Evolutionary conservation across 2,888 invertebrate species (phyloP).

Genomic region (Drosophila macrothrix): DNA sequence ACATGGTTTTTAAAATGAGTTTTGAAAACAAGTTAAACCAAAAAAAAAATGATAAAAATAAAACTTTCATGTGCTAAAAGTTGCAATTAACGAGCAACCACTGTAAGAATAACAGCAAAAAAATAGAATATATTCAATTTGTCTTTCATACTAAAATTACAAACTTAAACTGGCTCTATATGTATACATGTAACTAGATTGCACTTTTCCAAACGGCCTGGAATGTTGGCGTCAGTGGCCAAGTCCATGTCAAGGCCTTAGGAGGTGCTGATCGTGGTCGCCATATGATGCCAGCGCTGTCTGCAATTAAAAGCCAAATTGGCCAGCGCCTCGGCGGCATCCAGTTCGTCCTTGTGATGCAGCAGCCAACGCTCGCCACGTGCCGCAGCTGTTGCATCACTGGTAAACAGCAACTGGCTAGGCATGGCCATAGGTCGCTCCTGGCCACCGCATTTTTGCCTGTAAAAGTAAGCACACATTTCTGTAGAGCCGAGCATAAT

Average conservation of each 20-base stretch:
- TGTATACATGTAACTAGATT: slow-evolving; percentile 58
- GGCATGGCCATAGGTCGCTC: slow-evolving; percentile 44
- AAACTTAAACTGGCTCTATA: slow-evolving; percentile 46
- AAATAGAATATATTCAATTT: slow-evolving; percentile 50
- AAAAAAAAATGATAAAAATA: background rate
- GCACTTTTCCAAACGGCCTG: slow-evolving; percentile 77
- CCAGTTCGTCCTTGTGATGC: slow-evolving; percentile 90
- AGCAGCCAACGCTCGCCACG: slow-evolving; percentile 68
- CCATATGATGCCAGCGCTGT: slow-evolving; percentile 79
- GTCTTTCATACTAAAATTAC: slow-evolving; percentile 69
- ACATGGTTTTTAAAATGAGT: background rate
- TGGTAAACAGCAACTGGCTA: slow-evolving; percentile 57
- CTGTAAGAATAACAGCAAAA: slow-evolving; percentile 50
- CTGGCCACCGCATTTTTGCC: slow-evolving; percentile 74
- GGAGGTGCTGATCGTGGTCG: slow-evolving; percentile 74
- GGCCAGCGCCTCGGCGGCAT: slow-evolving; percentile 91
- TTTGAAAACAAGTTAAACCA: too few species aligned
- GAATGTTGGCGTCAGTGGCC: slow-evolving; percentile 78
- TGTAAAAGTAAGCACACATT: slow-evolving; percentile 22
- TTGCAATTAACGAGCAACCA: background rate
- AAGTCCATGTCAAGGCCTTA: slow-evolving; percentile 23
- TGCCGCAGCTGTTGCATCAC: slow-evolving; percentile 52
- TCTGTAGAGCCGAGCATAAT: background rate
- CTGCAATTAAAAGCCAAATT: slow-evolving; percentile 87
- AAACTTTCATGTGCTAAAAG: background rate